Evolutionary conservation across 2,888 invertebrate species (phyloP).

Genomic region (Napeogenes sylphis): DNA sequence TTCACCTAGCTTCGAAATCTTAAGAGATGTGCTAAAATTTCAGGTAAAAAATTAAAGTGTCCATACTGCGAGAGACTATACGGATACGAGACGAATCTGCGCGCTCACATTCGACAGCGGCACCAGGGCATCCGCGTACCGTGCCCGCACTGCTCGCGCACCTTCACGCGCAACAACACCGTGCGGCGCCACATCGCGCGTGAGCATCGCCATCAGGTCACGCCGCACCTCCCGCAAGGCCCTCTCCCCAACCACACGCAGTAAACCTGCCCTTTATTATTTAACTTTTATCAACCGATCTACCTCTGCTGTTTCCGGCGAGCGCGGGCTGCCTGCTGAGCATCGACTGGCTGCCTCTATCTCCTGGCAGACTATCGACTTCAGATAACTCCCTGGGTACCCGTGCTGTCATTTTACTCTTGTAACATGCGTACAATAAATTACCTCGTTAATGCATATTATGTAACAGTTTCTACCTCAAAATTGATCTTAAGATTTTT

Average conservation of each 20-base stretch:
- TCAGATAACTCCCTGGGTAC: conserved; percentile 18
- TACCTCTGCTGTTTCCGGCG: conserved; percentile 61
- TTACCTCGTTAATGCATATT: conserved; percentile 74
- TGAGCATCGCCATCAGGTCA: conserved; percentile 89
- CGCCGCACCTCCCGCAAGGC: conserved; percentile 79
- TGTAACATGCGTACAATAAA: conserved; percentile 64
- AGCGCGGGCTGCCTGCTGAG: conserved; percentile 40
- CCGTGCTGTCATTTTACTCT: conserved; percentile 36
- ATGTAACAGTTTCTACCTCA: conserved; percentile 75
- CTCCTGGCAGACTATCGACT: conserved; percentile 10
- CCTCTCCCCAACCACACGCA: conserved; percentile 81
- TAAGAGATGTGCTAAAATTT: conserved; percentile 38
- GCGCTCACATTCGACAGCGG: conserved; percentile 93
- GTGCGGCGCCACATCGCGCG: conserved; percentile 93
- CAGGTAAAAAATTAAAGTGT: conserved; percentile 94
- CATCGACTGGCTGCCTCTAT: conserved; percentile 7
- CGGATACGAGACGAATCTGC: conserved; percentile 94
- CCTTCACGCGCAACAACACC: conserved; percentile 94
- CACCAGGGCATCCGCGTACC: conserved; percentile 95
- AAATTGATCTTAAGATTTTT: conserved; percentile 75
- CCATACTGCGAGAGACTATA: conserved; percentile 94
- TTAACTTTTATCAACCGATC: conserved; percentile 56
- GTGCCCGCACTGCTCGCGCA: conserved; percentile 93
- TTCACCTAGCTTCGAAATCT: background rate
- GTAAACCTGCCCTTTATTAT: conserved; percentile 55